Conservation (phyloP, 2,888 invertebrate species). For the Epinotia brunnichana region DNA sequence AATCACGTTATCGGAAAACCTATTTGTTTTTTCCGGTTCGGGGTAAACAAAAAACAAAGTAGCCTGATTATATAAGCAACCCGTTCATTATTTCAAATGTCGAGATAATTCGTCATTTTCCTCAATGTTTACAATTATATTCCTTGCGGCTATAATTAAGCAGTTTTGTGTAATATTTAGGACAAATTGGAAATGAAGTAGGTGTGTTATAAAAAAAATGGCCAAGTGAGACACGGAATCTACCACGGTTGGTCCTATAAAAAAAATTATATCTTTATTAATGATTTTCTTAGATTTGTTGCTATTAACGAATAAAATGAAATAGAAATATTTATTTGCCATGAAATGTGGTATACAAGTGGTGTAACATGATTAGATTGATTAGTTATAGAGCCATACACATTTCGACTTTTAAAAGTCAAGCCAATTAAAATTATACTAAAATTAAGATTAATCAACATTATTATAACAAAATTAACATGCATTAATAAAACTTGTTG, state of each 20-base stretch:
- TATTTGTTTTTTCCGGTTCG: constrained; percentile 22
- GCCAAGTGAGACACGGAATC: background rate
- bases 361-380: no score
- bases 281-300: no score
- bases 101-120: constrained; percentile 4
- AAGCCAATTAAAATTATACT: no score
- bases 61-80: background rate
- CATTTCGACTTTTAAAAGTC: no score
- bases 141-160: background rate
- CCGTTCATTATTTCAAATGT: background rate
- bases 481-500: no score
- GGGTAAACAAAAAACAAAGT: constrained; percentile 32
- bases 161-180: no score
- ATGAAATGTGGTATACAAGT: no score
- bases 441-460: no score
- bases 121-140: background rate
- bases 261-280: background rate
- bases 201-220: background rate
- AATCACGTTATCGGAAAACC: constrained; percentile 39
- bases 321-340: no score
- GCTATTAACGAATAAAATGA: no score
- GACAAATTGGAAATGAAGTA: background rate
- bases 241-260: background rate
- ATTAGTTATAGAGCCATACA: no score
- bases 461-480: no score